Conservation (phyloP, 2,113 vertebrate species). For the Vombatus ursinus region DNA sequence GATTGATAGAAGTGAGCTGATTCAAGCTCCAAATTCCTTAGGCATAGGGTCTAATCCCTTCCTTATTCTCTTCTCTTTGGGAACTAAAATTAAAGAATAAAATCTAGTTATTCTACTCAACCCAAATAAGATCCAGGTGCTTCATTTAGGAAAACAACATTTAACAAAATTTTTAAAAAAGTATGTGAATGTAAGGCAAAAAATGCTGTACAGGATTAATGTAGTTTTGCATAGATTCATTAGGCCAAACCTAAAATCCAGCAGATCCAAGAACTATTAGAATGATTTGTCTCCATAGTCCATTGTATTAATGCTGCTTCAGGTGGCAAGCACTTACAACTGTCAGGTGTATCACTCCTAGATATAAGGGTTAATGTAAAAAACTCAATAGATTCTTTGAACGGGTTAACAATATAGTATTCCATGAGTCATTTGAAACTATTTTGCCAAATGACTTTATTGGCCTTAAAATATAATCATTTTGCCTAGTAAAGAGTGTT, state of each 20-base stretch:
- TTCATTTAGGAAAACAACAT: slow-evolving; percentile 18
- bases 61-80: background rate
- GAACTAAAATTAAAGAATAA: background rate
- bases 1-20: slow-evolving; percentile 89
- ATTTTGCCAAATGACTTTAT: background rate
- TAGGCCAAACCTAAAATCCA: background rate
- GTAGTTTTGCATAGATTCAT: background rate
- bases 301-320: background rate
- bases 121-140: slow-evolving; percentile 8
- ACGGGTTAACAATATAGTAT: background rate
- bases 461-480: background rate
- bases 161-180: background rate
- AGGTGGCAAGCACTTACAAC: background rate
- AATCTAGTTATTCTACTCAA: background rate
- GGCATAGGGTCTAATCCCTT: background rate
- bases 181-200: background rate
- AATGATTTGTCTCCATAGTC: background rate
- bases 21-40: slow-evolving; percentile 66
- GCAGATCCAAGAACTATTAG: background rate
- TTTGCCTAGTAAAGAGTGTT: background rate
- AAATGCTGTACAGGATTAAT: background rate
- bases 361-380: background rate
- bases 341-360: background rate
- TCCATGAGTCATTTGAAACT: background rate
- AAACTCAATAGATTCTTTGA: background rate